Conservation (phyloP, 2,113 vertebrate species). For the Larimichthys crocea region DNA sequence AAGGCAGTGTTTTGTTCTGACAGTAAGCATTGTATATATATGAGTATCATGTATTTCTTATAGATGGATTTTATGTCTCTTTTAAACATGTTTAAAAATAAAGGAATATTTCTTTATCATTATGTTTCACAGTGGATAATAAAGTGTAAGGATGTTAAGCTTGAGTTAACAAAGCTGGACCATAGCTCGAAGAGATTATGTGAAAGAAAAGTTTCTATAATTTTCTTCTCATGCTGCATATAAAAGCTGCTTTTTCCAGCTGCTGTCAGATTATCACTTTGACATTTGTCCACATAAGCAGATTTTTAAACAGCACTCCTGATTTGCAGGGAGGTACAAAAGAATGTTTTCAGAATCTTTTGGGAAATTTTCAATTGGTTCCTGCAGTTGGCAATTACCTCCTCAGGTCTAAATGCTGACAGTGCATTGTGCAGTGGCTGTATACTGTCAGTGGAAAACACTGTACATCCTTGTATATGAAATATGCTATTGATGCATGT, state of each 20-base stretch:
- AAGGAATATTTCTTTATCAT: not conserved
- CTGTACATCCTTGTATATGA: slow-evolving; percentile 31
- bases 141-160: not conserved
- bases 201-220: slow-evolving; percentile 29
- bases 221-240: slow-evolving; percentile 10
- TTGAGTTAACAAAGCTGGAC: too few relatives aligned
- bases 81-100: not conserved
- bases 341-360: slow-evolving; percentile 61
- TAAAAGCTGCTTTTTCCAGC: slow-evolving; percentile 36
- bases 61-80: not conserved
- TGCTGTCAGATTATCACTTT: slow-evolving; percentile 47
- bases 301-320: slow-evolving; percentile 47
- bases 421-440: slow-evolving; percentile 29
- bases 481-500: slow-evolving; percentile 24
- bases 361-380: slow-evolving; percentile 38
- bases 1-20: not conserved
- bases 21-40: not conserved
- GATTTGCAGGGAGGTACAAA: slow-evolving; percentile 45
- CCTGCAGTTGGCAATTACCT: slow-evolving; percentile 51
- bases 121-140: not conserved
- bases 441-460: slow-evolving; percentile 15
- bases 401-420: slow-evolving; percentile 61
- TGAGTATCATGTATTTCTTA: not conserved
- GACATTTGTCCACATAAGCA: slow-evolving; percentile 60
- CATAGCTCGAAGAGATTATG: slow-evolving; percentile 13